These are phyloP conservation scores for Yponomeuta sedellus DNA, from an alignment of 2,888 invertebrate species.

Conservation along the genomic window DNA sequence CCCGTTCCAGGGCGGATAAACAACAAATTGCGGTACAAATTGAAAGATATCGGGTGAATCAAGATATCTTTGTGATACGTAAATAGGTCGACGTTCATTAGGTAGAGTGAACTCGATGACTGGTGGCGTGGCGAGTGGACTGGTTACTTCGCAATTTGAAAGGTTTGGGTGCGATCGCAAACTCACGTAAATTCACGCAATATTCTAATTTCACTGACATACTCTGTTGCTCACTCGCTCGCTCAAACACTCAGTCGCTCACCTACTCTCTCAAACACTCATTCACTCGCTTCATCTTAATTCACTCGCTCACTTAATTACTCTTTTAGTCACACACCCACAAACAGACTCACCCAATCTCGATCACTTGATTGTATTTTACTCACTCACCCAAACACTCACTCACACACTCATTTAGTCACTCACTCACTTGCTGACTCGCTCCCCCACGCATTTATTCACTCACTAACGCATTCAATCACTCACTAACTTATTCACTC, in stretches of 20 bases:
- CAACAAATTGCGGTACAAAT: slow-evolving; percentile 7
- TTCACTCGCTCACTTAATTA: neutral
- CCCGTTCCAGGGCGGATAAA: neutral
- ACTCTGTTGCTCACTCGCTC: too few species aligned
- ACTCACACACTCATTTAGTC: neutral
- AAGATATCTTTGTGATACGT: neutral
- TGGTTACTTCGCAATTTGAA: neutral
- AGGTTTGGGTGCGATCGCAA: neutral
- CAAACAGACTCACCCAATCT: too few species aligned
- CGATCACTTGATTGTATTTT: too few species aligned
- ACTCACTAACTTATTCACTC: too few species aligned
- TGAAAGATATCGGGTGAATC: neutral
- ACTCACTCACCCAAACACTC: too few species aligned
- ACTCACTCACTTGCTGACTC: too few species aligned
- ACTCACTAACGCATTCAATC: too few species aligned
- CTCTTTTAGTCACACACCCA: too few species aligned
- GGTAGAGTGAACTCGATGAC: neutral
- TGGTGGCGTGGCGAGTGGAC: neutral
- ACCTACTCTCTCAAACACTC: neutral
- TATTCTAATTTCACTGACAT: too few species aligned
- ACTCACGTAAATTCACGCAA: too few species aligned
- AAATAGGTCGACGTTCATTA: neutral
- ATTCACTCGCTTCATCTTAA: neutral
- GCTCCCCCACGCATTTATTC: too few species aligned
- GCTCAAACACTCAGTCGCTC: too few species aligned